phyloP scores from a whole-genome alignment of 2,888 invertebrate species.

The Cetonia aurata region DNA sequence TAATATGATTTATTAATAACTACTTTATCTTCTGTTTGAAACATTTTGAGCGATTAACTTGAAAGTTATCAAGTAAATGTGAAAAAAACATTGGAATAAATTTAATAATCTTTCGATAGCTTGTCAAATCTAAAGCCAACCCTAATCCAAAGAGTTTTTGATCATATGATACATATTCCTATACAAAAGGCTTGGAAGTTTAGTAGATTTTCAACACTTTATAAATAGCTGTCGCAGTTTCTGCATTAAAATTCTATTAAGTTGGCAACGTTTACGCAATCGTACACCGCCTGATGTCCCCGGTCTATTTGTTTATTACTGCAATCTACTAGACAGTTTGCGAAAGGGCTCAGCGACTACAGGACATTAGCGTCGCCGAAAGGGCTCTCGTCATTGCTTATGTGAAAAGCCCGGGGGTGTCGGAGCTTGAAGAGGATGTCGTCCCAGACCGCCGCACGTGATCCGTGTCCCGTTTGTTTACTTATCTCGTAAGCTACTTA shows the following conservation, averaged over 20 bases:
- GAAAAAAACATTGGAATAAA: too few relatives aligned
- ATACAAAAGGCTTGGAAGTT: too few relatives aligned
- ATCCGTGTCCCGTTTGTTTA: constrained; percentile 43
- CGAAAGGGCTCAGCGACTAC: constrained; percentile 36
- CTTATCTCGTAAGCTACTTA: constrained; percentile 38
- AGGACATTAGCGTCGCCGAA: constrained; percentile 50
- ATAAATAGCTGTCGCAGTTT: too few relatives aligned
- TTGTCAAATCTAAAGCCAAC: too few relatives aligned
- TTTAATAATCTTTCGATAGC: too few relatives aligned
- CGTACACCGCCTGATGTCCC: not conserved
- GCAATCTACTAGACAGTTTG: constrained; percentile 31
- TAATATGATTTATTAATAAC: too few relatives aligned
- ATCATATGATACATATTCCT: too few relatives aligned
- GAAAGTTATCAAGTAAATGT: too few relatives aligned
- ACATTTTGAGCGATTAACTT: too few relatives aligned
- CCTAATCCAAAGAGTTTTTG: too few relatives aligned
- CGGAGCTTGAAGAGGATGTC: constrained; percentile 51
- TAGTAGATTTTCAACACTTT: too few relatives aligned
- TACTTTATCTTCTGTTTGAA: too few relatives aligned
- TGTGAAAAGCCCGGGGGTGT: constrained; percentile 47
- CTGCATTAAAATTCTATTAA: constrained; percentile 12
- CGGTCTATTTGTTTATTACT: constrained; percentile 15
- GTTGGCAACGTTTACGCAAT: not conserved
- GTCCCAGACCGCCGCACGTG: constrained; percentile 52
- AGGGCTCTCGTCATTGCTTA: constrained; percentile 46